Conservation (phyloP, 2,113 vertebrate genomes). For the Hippocampus zosterae region DNA sequence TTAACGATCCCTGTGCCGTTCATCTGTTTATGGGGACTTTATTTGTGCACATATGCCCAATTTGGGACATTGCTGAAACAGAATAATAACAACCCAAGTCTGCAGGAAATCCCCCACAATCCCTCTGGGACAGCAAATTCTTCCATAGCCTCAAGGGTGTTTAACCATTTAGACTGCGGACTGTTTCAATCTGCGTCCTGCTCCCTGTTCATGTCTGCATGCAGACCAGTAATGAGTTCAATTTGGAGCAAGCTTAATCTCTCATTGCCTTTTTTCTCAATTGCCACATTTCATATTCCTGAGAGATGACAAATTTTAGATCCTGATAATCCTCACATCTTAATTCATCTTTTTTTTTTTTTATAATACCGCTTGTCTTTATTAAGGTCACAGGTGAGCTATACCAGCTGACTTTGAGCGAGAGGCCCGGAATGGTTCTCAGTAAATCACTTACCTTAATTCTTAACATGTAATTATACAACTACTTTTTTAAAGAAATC, state of each 20-base stretch:
- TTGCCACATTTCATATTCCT: not conserved
- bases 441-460: not conserved
- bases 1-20: slow-evolving; percentile 32
- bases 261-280: not conserved
- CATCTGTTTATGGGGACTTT: slow-evolving; percentile 31
- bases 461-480: too few species aligned
- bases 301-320: not conserved
- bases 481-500: too few species aligned
- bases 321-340: not conserved
- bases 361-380: too few species aligned
- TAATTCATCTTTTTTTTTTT: not conserved
- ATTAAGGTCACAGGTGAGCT: not conserved
- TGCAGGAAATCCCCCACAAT: slow-evolving; percentile 39
- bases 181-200: slow-evolving; percentile 22
- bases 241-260: slow-evolving; percentile 10
- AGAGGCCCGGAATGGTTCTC: not conserved
- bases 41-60: slow-evolving; percentile 14
- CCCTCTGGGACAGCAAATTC: slow-evolving; percentile 39
- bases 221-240: slow-evolving; percentile 7
- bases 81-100: slow-evolving; percentile 42
- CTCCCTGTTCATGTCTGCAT: slow-evolving; percentile 9
- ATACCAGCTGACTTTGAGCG: not conserved
- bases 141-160: slow-evolving; percentile 28
- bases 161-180: slow-evolving; percentile 22
- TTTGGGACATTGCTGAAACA: slow-evolving; percentile 25